Base-by-base conservation (phyloP, 2,797 vertebrate genomes). In the Varecia variegata region DNA sequence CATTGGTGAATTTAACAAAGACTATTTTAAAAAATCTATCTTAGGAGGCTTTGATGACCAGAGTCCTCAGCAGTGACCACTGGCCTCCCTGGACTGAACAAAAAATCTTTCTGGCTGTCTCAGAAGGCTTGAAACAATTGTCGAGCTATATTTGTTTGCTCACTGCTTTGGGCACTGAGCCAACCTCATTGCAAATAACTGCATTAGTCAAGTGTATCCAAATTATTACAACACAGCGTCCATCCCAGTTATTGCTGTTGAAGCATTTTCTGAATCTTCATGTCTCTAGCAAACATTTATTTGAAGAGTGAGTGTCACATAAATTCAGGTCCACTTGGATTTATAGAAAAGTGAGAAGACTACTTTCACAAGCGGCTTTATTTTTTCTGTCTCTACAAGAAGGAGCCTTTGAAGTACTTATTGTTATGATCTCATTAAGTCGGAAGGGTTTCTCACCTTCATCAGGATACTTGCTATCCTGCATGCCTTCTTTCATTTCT, bases 171-270 rank as follows among this genome's bases (percentile, higher is more conserved):
- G 99, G 98, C 99, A 97, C 97, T 96, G 97, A 98, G 98, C 99
- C 98, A 99, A 98, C 97, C 98, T 99, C 98, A 99, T 99, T 99
- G 98, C 68, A 82, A 99, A 99, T 99, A 99, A 98, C 98, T 98
- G 98, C 98, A 99, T 99, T 99, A 99, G 98, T 98, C 98, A 98
- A 99, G 99, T 99, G 98, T 98, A 99, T 98, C 99, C 98, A 98
- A 99, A 99, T 99, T 99, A 99, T 99, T 99, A 98, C 98, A 98
- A 98, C 98, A 97, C 98, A 98, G 98, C 98, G 98, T 99, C 99
- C 98, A 98, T 98, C 98, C 95, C 97, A 95, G 98, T 98, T 99
- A 98, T 98, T 98, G 98, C 99, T 98, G 98, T 96, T 98, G 98
- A 98, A 98, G 98, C 98, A 97, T 98, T 99, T 98, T 98, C 98